These are phyloP conservation scores for Ceyx melanurus DNA, from an alignment of 2,113 vertebrate genomes.

Conservation along the genomic window DNA sequence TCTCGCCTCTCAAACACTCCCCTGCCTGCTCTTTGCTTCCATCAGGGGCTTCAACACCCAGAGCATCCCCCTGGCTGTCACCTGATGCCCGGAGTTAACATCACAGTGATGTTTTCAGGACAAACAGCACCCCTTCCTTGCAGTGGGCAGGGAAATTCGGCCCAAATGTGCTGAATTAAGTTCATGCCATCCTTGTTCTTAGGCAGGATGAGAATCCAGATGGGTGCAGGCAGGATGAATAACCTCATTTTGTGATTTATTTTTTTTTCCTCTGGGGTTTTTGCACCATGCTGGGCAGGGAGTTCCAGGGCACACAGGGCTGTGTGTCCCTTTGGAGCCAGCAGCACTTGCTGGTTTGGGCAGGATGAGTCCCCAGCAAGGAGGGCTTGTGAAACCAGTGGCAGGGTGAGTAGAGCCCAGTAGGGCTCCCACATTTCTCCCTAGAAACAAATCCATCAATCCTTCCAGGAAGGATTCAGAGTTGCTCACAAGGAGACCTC, in stretches of 20 bases:
- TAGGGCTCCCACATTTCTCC: neutral
- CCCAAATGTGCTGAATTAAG: neutral
- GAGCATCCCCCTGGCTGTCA: neutral
- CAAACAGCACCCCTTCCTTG: neutral
- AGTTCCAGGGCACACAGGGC: neutral
- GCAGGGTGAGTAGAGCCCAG: neutral
- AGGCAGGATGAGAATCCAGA: neutral
- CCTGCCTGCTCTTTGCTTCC: neutral
- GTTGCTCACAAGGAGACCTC: fast-evolving
- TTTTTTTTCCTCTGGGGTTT: neutral
- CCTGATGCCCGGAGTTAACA: fast-evolving
- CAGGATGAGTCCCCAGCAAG: neutral
- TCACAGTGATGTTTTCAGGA: fast-evolving
- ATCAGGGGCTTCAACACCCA: neutral
- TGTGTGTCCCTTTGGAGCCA: neutral
- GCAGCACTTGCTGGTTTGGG: neutral
- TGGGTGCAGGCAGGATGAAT: neutral
- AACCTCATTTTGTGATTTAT: neutral
- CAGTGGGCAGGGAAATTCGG: neutral
- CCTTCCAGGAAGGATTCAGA: neutral
- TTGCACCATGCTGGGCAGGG: neutral
- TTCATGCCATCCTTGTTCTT: neutral
- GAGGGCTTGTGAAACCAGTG: neutral
- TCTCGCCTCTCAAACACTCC: fast-evolving
- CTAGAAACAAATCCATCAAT: neutral